phyloP scores from a whole-genome alignment of 2,888 invertebrate species.

The Pilophorus perplexus region DNA sequence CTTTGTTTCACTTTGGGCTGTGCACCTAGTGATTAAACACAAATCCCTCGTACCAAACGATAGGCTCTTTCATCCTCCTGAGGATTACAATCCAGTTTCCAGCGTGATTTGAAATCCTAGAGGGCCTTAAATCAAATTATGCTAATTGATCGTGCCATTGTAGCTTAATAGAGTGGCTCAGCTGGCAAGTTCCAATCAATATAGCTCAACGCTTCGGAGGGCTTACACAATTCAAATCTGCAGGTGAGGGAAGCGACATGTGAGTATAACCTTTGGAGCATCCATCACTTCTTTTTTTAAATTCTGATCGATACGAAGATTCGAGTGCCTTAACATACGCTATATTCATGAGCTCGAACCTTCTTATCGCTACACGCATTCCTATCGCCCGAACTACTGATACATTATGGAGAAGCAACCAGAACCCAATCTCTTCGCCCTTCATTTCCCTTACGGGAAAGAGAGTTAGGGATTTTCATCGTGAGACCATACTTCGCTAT shows the following conservation, averaged over 20 bases:
- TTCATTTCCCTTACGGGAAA: no score
- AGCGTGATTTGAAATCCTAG: conserved; percentile 1
- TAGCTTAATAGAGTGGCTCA: conserved; percentile 8
- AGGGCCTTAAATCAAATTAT: conserved; percentile 14
- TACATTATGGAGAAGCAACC: no score
- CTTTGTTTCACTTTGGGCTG: not conserved
- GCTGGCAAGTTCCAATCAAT: conserved; percentile 4
- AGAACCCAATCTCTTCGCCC: no score
- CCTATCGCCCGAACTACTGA: no score
- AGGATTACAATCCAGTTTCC: conserved; percentile 12
- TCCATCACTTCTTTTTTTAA: conserved; percentile 20
- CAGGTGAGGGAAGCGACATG: conserved; percentile 1
- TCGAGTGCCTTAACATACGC: not conserved
- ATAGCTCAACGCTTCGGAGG: conserved; percentile 5
- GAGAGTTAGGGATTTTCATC: no score
- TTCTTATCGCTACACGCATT: not conserved
- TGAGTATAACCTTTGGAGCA: conserved; percentile 14
- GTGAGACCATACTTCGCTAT: no score
- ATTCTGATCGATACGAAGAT: conserved; percentile 17
- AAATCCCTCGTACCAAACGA: not conserved
- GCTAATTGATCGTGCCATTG: conserved; percentile 11
- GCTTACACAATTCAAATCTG: conserved; percentile 10
- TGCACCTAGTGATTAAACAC: not conserved
- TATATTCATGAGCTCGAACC: not conserved
- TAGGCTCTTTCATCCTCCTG: conserved; percentile 13